phyloP scores from a whole-genome alignment of 1,140 invertebrate species.

The Caenorhabditis tropicalis region DNA sequence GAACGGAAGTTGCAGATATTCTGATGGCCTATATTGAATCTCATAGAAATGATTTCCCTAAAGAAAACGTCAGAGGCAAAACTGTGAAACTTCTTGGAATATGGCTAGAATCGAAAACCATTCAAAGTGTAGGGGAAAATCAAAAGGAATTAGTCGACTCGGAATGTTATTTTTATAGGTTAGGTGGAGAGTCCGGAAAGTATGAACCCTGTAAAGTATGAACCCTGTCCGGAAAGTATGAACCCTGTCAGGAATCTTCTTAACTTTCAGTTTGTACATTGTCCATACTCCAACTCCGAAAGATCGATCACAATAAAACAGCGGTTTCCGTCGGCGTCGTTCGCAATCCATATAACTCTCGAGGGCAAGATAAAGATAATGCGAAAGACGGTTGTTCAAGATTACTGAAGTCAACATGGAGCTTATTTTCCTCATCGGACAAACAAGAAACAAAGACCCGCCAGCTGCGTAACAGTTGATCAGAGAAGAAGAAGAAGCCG shows the following conservation, averaged over 20 bases:
- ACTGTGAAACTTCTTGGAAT: constrained; percentile 6
- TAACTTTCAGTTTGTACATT: constrained; percentile 12
- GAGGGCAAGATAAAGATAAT: not conserved
- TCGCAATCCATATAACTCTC: not conserved
- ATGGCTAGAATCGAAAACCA: constrained; percentile 15
- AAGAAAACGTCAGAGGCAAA: constrained; percentile 6
- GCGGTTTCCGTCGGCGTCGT: not conserved
- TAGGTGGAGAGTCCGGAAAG: not conserved
- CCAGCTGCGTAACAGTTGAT: constrained; percentile 4
- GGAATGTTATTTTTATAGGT: not conserved
- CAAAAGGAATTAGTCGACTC: not conserved
- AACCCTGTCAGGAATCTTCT: no score
- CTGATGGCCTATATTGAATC: constrained; percentile 19
- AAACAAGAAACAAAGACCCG: not conserved
- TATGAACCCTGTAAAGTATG: not conserved
- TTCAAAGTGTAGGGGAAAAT: not conserved
- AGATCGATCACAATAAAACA: not conserved
- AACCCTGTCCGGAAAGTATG: no score
- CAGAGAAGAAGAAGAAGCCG: constrained; percentile 1
- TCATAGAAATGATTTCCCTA: not conserved
- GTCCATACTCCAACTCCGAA: not conserved
- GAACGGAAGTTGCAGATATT: constrained; percentile 5
- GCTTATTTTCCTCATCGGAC: not conserved
- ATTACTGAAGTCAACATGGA: constrained; percentile 6
- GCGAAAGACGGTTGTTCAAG: not conserved